These are phyloP conservation scores for Parazoanthus atlanticus DNA, from an alignment of 92 coral and sea anemone species.

Conservation along the genomic window DNA sequence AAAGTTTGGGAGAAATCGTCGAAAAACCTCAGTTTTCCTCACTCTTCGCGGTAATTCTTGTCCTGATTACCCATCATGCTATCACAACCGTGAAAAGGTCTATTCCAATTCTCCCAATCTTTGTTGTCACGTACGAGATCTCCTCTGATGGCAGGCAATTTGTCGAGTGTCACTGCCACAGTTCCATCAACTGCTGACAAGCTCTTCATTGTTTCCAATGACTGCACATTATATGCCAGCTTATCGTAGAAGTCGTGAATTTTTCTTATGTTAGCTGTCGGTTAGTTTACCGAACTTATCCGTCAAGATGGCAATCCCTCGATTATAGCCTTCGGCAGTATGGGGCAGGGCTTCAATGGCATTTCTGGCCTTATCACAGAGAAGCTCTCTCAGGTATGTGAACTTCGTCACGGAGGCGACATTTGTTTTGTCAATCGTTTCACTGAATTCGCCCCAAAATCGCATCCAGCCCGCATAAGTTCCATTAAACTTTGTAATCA, in stretches of 20 bases:
- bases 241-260: conserved; percentile 53
- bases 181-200: conserved; percentile 47
- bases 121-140: conserved; percentile 53
- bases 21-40: too few species aligned
- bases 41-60: too few species aligned
- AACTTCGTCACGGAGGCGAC: conserved; percentile 49
- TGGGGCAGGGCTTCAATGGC: conserved; percentile 47
- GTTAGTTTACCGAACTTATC: conserved; percentile 48
- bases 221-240: conserved; percentile 49
- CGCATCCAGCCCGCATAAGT: conserved; percentile 50
- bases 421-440: conserved; percentile 49
- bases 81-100: too few species aligned
- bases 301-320: conserved; percentile 44
- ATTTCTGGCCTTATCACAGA: conserved; percentile 35
- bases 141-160: conserved; percentile 59
- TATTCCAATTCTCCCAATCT: conserved; percentile 56
- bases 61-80: too few species aligned
- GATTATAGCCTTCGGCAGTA: conserved; percentile 53
- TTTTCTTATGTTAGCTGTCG: conserved; percentile 40
- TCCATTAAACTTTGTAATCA: conserved; percentile 49
- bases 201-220: conserved; percentile 48
- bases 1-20: too few species aligned
- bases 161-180: conserved; percentile 59
- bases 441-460: conserved; percentile 52
- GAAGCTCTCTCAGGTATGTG: conserved; percentile 45